These are phyloP conservation scores for Heteromurus nitidus DNA, from an alignment of 2,888 invertebrate species.

Conservation along the genomic window DNA sequence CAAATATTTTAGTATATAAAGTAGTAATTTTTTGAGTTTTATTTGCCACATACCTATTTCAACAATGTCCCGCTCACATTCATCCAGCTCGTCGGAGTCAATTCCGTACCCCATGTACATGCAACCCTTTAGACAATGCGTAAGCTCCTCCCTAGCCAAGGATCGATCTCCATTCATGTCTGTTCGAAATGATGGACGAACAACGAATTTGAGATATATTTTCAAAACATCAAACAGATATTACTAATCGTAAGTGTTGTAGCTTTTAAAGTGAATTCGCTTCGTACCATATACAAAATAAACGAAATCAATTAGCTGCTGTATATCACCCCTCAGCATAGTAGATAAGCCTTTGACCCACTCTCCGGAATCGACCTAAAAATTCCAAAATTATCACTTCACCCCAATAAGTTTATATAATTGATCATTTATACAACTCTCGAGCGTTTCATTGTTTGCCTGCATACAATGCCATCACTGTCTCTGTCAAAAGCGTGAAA, in stretches of 20 bases:
- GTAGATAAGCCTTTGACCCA: constrained; percentile 67
- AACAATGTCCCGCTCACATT: constrained; percentile 70
- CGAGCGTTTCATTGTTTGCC: neutral
- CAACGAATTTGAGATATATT: neutral
- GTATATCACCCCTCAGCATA: constrained; percentile 68
- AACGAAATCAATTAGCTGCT: constrained; percentile 67
- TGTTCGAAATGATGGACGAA: neutral
- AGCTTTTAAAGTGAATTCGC: too few relatives aligned
- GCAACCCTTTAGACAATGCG: constrained; percentile 70
- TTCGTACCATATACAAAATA: constrained; percentile 61
- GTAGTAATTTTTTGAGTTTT: too few relatives aligned
- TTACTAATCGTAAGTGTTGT: too few relatives aligned
- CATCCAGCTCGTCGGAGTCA: constrained; percentile 70
- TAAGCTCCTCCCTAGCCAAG: constrained; percentile 70
- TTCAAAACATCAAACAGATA: neutral
- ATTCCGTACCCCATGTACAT: constrained; percentile 70
- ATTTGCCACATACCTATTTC: constrained; percentile 59
- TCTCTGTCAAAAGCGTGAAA: constrained; percentile 67
- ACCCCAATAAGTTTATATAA: neutral
- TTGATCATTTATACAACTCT: neutral
- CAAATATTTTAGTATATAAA: neutral
- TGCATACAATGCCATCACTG: constrained; percentile 64
- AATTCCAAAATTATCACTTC: neutral
- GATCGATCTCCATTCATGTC: constrained; percentile 68
- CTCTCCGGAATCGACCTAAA: constrained; percentile 50